A percentile compares a stretch with the other conserved stretches of the same genome.
These are phyloP conservation scores for Staurois parvus DNA, from an alignment of 2,797 vertebrate genomes.

Conservation along the genomic window DNA sequence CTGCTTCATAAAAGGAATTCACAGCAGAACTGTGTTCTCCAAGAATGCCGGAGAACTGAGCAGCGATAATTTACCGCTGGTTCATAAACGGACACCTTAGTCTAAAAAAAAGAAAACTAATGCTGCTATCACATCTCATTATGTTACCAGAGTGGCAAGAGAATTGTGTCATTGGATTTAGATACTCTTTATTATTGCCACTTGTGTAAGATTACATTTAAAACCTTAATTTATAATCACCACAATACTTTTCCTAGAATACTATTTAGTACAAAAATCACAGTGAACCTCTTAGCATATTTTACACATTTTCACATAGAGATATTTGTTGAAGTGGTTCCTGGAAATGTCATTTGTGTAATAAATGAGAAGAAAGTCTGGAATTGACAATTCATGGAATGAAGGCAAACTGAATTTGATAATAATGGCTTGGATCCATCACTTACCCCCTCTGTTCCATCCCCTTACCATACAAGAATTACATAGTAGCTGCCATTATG, in stretches of 20 bases:
- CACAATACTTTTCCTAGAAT: not conserved
- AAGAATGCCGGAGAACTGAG: no score
- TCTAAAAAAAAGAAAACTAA: no score
- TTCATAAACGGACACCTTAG: no score
- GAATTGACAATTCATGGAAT: conserved; percentile 4
- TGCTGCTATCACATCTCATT: no score
- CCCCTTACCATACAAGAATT: not conserved
- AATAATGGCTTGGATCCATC: conserved; percentile 31
- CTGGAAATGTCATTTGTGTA: conserved; percentile 27
- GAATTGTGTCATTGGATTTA: no score
- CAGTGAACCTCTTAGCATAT: conserved; percentile 2
- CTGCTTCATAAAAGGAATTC: no score
- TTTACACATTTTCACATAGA: conserved; percentile 19
- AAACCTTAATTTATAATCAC: no score
- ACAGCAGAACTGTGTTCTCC: no score
- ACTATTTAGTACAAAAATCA: not conserved
- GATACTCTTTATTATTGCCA: no score
- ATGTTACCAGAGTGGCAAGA: no score
- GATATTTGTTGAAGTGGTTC: conserved; percentile 26
- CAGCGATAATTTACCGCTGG: no score
- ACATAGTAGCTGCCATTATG: conserved; percentile 28
- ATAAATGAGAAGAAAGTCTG: conserved; percentile 16
- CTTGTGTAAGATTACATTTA: no score
- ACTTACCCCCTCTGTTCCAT: not conserved
- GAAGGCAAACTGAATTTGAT: conserved; percentile 30